Evolutionary conservation across 1,140 invertebrate genomes (phyloP).

Genomic region (Trachymyrmex septentrionalis): DNA sequence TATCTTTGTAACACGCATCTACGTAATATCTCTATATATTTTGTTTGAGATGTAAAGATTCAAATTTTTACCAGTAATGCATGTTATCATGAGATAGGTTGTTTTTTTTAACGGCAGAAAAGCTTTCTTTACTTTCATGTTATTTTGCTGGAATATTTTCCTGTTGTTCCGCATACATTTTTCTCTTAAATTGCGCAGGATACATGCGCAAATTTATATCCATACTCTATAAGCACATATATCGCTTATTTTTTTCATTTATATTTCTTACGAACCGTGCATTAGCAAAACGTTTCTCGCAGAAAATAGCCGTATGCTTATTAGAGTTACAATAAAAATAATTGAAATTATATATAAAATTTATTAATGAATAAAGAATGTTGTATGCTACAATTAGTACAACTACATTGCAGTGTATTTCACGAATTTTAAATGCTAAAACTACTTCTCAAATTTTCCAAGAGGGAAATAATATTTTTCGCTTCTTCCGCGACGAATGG

Average conservation of each 20-base stretch:
- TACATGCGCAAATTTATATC: background rate
- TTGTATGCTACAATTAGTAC: too few species aligned
- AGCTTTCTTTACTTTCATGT: conserved; percentile 34
- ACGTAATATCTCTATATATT: background rate
- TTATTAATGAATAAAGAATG: conserved; percentile 2
- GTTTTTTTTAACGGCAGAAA: conserved; percentile 3
- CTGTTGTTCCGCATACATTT: conserved; percentile 24
- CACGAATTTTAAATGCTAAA: background rate
- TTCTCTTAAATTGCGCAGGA: conserved; percentile 18
- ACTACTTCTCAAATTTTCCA: background rate
- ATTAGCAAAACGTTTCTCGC: background rate
- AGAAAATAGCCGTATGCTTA: background rate
- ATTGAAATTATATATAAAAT: background rate
- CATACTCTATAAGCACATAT: conserved; percentile 15
- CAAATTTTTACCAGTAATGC: background rate
- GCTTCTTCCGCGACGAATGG: background rate
- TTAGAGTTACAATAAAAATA: background rate
- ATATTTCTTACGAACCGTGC: background rate
- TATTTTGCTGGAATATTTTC: conserved; percentile 13
- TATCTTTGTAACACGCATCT: background rate
- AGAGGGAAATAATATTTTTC: background rate
- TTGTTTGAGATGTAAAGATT: background rate
- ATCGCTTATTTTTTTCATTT: background rate
- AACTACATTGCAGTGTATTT: too few species aligned
- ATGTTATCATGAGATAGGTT: background rate